These are phyloP conservation scores for Struthidea cinerea DNA, from an alignment of 2,113 vertebrate species.

Conservation along the genomic window DNA sequence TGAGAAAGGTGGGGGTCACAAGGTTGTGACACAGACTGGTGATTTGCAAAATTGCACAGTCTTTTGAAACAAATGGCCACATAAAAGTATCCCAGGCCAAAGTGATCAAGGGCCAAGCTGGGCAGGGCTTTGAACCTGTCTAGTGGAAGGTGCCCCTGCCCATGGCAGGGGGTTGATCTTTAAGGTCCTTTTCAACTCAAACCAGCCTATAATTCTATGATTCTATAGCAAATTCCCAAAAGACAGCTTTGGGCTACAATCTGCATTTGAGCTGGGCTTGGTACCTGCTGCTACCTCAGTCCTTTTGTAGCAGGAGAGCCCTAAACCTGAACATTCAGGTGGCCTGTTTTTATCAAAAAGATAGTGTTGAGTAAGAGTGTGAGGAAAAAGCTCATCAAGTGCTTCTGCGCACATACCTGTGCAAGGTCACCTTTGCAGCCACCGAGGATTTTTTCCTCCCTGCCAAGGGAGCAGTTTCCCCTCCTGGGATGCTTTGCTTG, in stretches of 20 bases:
- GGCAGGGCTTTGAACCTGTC: neutral
- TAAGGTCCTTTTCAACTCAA: neutral
- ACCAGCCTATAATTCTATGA: neutral
- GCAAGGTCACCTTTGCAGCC: neutral
- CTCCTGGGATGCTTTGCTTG: fast-evolving
- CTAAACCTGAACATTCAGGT: neutral
- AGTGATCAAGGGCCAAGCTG: neutral
- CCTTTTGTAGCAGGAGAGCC: neutral
- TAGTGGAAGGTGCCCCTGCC: neutral
- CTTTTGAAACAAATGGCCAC: neutral
- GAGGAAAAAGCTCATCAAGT: neutral
- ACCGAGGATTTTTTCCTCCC: neutral
- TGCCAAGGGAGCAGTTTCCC: neutral
- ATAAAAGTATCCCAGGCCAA: neutral
- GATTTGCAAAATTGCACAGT: neutral
- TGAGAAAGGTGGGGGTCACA: neutral
- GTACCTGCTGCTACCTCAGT: neutral
- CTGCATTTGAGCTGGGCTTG: neutral
- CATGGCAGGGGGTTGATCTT: neutral
- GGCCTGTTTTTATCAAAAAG: neutral
- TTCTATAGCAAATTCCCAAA: neutral
- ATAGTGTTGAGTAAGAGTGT: fast-evolving
- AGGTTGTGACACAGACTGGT: neutral
- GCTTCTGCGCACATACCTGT: neutral
- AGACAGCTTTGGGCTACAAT: neutral